These are phyloP conservation scores for Andrena fulva DNA, from an alignment of 2,888 invertebrate genomes.

Conservation along the genomic window DNA sequence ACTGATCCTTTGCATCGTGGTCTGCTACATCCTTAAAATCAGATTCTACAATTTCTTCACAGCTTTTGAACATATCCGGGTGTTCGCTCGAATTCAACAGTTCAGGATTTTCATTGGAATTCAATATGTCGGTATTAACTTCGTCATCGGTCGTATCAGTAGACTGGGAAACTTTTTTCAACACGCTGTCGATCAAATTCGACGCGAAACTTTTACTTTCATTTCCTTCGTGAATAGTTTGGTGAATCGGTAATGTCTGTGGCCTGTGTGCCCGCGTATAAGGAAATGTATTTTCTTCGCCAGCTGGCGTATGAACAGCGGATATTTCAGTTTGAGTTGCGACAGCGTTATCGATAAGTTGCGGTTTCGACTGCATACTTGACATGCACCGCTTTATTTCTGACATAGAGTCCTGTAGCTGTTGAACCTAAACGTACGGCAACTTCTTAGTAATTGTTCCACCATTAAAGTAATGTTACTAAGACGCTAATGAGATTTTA, in stretches of 20 bases:
- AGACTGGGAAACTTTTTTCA: slow-evolving; percentile 81
- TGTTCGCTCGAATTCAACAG: slow-evolving; percentile 74
- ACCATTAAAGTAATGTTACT: neutral
- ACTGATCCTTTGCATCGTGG: slow-evolving; percentile 69
- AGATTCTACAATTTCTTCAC: slow-evolving; percentile 79
- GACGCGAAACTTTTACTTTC: slow-evolving; percentile 78
- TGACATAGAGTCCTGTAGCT: slow-evolving; percentile 92
- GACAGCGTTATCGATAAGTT: slow-evolving; percentile 85
- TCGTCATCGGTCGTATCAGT: slow-evolving; percentile 82
- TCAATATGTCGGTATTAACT: slow-evolving; percentile 81
- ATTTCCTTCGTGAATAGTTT: slow-evolving; percentile 81
- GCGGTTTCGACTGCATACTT: slow-evolving; percentile 75
- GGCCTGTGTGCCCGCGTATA: slow-evolving; percentile 80
- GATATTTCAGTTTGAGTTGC: slow-evolving; percentile 93
- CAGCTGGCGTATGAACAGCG: slow-evolving; percentile 90
- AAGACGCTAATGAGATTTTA: slow-evolving; percentile 76
- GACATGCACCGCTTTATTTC: slow-evolving; percentile 91
- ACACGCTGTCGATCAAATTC: slow-evolving; percentile 75
- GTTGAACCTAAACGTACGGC: slow-evolving; percentile 88
- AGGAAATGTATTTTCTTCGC: slow-evolving; percentile 85
- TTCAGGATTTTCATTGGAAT: slow-evolving; percentile 81
- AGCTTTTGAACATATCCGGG: slow-evolving; percentile 81
- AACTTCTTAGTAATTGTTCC: neutral
- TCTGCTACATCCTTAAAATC: slow-evolving; percentile 75
- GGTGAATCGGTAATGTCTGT: slow-evolving; percentile 81